Evolutionary conservation across 2,113 vertebrate species (phyloP), one percentile per base, ranked within the genome.

Genomic region (Argyrosomus japonicus): DNA sequence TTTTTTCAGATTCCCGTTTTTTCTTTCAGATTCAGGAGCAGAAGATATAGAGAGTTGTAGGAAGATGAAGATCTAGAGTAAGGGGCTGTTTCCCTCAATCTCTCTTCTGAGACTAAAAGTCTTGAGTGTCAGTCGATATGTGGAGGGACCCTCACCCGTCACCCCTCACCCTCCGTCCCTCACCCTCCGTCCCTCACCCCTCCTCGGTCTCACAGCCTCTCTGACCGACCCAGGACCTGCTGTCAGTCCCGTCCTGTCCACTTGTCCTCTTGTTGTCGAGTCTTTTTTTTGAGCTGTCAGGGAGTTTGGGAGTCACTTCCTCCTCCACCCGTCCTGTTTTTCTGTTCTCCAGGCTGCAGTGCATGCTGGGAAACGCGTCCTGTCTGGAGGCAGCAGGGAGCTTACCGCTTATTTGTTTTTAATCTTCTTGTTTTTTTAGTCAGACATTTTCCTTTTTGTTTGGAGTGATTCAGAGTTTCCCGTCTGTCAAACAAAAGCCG

Each of bases 1-100:
- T 72, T 85, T 87, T 85, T 87, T 94, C 85, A 92, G 91, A 91
- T 93, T 85, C 88, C 82, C 75, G 14, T 82, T 80, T 81, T 94
- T 91, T 92, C 82, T 93, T 92, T 85, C 93, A 94, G 94, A 94
- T 94, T 93, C 93, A 92, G 92, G 75, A 94, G 71, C 86, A 65
- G 77, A 78, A 50, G 91, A 91, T 93, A 88, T 93, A 94, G 93
- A 90, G 87, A 93, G 89, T 93, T 93, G 90, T 95, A 95, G 91
- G 90, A 95, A 90, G 91, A 92, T 92, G 92, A 90, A 94, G 87
- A 93, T 92, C 88, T 95, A 93, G 89, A 94, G 93, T 94, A 94
- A 95, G 89, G 86, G 88, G 68, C 81, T 75, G 85, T 85, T 88
- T 87, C 58, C 82, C 74, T 78, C 71, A 40, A 67, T 32, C 63